A percentile compares a stretch with the other conserved stretches of the same genome.
Conservation (phyloP, 2,113 vertebrate species). For the Pao palembangensis region DNA sequence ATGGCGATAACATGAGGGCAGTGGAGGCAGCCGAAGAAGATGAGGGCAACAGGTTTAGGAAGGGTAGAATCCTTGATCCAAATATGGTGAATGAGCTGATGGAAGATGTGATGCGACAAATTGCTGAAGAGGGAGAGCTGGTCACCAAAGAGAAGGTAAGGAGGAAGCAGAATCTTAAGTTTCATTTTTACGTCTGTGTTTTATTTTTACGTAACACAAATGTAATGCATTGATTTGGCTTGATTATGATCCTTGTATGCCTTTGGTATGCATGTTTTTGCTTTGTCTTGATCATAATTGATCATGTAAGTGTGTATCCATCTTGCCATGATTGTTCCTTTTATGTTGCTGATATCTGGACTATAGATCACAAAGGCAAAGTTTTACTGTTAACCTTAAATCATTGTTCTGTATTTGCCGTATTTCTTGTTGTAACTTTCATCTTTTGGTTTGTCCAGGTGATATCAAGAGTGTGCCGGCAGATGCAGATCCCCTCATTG, state of each 20-base stretch:
- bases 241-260: no score
- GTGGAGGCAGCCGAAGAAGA: constrained; percentile 46
- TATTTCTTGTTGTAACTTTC: not conserved
- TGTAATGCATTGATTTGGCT: no score
- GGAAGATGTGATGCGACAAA: constrained; percentile 63
- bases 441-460: constrained; percentile 53
- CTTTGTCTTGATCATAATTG: no score
- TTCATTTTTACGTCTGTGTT: no score
- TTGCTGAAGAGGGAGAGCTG: constrained; percentile 69
- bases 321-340: no score
- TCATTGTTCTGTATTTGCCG: not conserved
- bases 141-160: constrained; percentile 72
- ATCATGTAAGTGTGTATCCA: no score
- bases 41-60: not conserved
- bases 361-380: no score
- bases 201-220: no score
- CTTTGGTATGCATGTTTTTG: no score
- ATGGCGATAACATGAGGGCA: constrained; percentile 61
- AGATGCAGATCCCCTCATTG: constrained; percentile 58
- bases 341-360: no score
- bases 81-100: constrained; percentile 56
- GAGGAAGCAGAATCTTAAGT: not conserved
- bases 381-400: no score
- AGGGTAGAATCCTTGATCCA: constrained; percentile 18
- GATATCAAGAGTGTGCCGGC: constrained; percentile 52